Base-by-base conservation (phyloP, 2,797 vertebrate genomes). In the Cossypha heuglini region DNA sequence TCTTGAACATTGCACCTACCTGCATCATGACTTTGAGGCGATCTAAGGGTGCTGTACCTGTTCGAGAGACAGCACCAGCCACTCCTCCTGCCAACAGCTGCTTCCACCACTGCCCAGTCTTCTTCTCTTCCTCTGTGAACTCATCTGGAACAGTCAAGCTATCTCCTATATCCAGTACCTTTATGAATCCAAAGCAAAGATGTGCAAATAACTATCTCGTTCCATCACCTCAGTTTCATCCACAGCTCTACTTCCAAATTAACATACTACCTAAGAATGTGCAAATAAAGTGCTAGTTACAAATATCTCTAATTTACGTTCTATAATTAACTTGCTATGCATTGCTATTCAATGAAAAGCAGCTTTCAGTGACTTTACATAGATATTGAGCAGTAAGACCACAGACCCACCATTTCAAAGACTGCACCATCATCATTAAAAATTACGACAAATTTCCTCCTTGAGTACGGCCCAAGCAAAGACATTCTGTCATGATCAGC, bases 21-120 rank as follows among this genome's bases (percentile, higher is more conserved):
- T 99, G 99, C 99, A 99, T 99, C 98, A 99, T 99, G 94, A 99
- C 99, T 97, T 99, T 99, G 82, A 99, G 98, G 49, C 99, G 98
- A 96, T 99, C 99, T 94, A 99, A 97, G 0, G 99, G 99, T 26
- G 99, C 99, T 1, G 99, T 99, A 81, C 99, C 99, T 17, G 99
- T 99, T 13, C 99, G 98, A 45, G 99, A 99, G 63, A 99, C 98
- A 0, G 99, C 99, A 2, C 99, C 99, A 1, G 99, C 99, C 80
- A 98, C 96, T 35, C 98, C 99, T 26, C 99, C 99, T 0, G 99
- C 98, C 58, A 98, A 63, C 57, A 99, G 98, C 98, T 99, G 99
- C 93, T 95, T 98, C 99, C 99, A 99, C 99, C 99, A 99, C 85
- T 99, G 93, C 1, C 99, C 99, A 0, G 98, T 98, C 13, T 97